Conservation (phyloP, 64 coral and sea anemone genomes). For the Montipora sp. region DNA sequence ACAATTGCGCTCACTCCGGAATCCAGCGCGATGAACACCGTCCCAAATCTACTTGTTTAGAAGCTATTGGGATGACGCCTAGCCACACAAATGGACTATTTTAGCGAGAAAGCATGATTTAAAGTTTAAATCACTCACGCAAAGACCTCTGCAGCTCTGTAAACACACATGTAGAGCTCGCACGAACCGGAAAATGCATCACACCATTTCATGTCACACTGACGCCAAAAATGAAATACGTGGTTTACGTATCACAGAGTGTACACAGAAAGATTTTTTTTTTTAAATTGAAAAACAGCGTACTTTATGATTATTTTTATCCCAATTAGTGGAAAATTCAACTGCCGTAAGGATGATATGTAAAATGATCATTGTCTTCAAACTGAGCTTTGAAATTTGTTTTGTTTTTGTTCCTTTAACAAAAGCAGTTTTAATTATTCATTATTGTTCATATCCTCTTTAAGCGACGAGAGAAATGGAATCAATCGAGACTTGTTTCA, state of each 20-base stretch:
- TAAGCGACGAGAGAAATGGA: too few relatives aligned
- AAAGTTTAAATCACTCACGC: background rate
- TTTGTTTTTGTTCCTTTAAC: too few relatives aligned
- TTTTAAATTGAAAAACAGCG: background rate
- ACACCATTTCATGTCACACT: background rate
- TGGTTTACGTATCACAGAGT: background rate
- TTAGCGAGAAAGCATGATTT: background rate
- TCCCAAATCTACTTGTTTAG: background rate
- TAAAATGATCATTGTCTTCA: too few relatives aligned
- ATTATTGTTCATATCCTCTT: too few relatives aligned
- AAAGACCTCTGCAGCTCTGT: background rate
- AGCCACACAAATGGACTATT: background rate
- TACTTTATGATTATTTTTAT: too few relatives aligned
- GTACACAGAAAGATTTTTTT: background rate
- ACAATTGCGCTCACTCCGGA: background rate
- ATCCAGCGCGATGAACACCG: background rate
- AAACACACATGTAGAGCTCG: background rate
- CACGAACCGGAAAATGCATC: background rate
- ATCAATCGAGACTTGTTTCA: too few relatives aligned
- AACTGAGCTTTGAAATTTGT: too few relatives aligned
- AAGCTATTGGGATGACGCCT: background rate
- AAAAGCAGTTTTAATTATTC: too few relatives aligned
- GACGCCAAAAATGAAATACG: background rate
- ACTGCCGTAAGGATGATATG: too few relatives aligned
- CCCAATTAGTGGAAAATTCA: too few relatives aligned